phyloP scores from a whole-genome alignment of 1,140 invertebrate species.

The Sesamia nonagrioides region DNA sequence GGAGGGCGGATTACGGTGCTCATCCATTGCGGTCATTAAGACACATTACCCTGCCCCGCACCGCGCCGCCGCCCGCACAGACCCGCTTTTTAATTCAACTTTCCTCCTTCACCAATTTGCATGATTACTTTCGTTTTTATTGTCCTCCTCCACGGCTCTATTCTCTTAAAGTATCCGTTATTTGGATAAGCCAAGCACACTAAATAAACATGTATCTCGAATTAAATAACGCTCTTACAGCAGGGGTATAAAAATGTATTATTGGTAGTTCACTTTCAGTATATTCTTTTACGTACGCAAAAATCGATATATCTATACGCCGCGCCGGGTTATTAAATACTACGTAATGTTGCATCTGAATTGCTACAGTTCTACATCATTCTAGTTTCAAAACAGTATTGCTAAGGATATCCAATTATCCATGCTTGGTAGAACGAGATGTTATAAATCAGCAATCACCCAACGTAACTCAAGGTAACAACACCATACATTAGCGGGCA shows the following conservation, averaged over 20 bases:
- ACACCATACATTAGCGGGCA: slow-evolving; percentile 26
- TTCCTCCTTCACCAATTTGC: slow-evolving; percentile 83
- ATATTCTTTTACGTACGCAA: neutral
- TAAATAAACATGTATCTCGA: slow-evolving; percentile 47
- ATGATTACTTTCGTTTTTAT: slow-evolving; percentile 86
- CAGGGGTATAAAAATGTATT: slow-evolving; percentile 11
- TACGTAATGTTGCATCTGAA: neutral
- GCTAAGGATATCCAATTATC: neutral
- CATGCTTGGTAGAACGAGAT: neutral
- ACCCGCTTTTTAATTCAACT: slow-evolving; percentile 85
- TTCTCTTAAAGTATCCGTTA: slow-evolving; percentile 51
- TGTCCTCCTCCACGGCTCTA: slow-evolving; percentile 66
- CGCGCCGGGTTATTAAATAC: neutral
- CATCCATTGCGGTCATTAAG: slow-evolving; percentile 85
- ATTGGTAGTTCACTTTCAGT: slow-evolving; percentile 24
- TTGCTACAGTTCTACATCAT: neutral
- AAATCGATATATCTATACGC: neutral
- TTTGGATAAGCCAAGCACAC: slow-evolving; percentile 51
- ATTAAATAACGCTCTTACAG: slow-evolving; percentile 46
- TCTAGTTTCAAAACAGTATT: neutral
- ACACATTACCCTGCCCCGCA: slow-evolving; percentile 69
- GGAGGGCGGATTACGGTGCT: slow-evolving; percentile 67
- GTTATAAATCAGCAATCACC: slow-evolving; percentile 28
- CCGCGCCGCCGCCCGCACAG: slow-evolving; percentile 54
- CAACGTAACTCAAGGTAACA: slow-evolving; percentile 30